Evolutionary conservation across 2,797 vertebrate genomes (phyloP).

Genomic region (Oreonectes daqikongensis): DNA sequence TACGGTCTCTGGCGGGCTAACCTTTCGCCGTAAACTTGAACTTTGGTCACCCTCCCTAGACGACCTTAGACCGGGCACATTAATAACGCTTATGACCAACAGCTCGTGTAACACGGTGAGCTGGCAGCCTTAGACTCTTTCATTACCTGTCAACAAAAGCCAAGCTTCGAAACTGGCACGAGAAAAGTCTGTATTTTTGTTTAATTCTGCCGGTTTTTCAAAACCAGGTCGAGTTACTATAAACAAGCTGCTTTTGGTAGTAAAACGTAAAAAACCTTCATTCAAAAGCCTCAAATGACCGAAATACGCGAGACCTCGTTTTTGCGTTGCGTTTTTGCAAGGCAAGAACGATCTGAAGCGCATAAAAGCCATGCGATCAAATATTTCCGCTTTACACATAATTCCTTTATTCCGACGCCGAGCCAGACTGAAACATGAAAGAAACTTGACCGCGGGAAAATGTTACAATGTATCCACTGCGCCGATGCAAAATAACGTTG

Average conservation of each 20-base stretch:
- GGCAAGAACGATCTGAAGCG: background rate
- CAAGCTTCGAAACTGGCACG: slow-evolving; percentile 21
- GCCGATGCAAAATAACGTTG: background rate
- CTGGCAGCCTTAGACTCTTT: slow-evolving; percentile 33
- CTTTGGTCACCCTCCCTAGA: slow-evolving; percentile 48
- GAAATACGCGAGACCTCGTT: background rate
- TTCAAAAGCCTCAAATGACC: background rate
- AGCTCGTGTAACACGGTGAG: slow-evolving; percentile 20
- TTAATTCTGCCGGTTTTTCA: slow-evolving; percentile 15
- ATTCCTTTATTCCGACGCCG: slow-evolving; percentile 13
- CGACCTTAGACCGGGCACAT: slow-evolving; percentile 39
- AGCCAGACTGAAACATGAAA: slow-evolving; percentile 1
- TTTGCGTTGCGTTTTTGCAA: background rate
- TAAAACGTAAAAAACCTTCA: slow-evolving; percentile 14
- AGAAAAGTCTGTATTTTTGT: slow-evolving; percentile 4
- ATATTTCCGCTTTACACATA: slow-evolving; percentile 33
- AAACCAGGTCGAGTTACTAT: slow-evolving; percentile 14
- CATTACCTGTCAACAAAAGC: slow-evolving; percentile 45
- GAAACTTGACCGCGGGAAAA: slow-evolving; percentile 41
- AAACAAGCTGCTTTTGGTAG: slow-evolving; percentile 7
- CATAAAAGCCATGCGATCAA: slow-evolving; percentile 24
- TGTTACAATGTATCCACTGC: slow-evolving; percentile 6
- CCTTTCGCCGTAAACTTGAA: slow-evolving; percentile 60
- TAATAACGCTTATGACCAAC: slow-evolving; percentile 32
- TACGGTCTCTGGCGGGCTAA: slow-evolving; percentile 38